Conservation (phyloP, 1,140 invertebrate genomes). For the Sycobia sp. region DNA sequence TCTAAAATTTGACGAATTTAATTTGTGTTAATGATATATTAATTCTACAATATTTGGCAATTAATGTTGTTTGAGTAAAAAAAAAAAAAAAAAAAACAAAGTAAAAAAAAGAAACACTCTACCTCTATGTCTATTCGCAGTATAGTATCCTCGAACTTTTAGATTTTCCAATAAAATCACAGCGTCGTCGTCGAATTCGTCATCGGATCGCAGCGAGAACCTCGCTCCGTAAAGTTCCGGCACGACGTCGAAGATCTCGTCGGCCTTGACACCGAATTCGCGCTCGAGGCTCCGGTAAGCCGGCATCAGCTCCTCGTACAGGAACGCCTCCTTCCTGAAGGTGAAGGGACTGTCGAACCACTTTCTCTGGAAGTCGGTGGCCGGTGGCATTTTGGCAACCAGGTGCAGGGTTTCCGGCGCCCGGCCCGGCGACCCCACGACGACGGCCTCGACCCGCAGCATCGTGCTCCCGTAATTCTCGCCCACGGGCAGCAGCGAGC, state of each 20-base stretch:
- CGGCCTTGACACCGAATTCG: not conserved
- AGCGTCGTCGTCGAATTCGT: constrained; percentile 61
- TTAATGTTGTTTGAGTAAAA: no score
- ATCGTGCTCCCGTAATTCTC: constrained; percentile 68
- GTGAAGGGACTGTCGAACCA: constrained; percentile 50
- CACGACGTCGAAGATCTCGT: constrained; percentile 51
- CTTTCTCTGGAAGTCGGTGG: constrained; percentile 44
- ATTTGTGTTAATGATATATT: no score
- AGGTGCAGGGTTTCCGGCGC: constrained; percentile 35
- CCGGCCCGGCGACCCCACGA: constrained; percentile 15
- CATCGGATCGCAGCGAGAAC: constrained; percentile 53
- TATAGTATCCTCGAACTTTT: constrained; percentile 57
- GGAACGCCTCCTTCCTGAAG: constrained; percentile 52
- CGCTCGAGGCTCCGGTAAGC: constrained; percentile 29
- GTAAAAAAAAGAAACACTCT: not conserved
- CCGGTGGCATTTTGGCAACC: constrained; percentile 52
- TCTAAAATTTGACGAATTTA: no score
- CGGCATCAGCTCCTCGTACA: constrained; percentile 47
- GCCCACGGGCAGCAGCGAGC: constrained; percentile 51
- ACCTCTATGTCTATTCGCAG: constrained; percentile 55
- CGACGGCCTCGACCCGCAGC: constrained; percentile 50
- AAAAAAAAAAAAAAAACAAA: no score
- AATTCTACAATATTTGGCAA: no score
- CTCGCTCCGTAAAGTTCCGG: constrained; percentile 63
- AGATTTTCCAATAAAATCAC: constrained; percentile 66